phyloP scores from a whole-genome alignment of 2,888 invertebrate genomes.

The Thereva nobilitata region DNA sequence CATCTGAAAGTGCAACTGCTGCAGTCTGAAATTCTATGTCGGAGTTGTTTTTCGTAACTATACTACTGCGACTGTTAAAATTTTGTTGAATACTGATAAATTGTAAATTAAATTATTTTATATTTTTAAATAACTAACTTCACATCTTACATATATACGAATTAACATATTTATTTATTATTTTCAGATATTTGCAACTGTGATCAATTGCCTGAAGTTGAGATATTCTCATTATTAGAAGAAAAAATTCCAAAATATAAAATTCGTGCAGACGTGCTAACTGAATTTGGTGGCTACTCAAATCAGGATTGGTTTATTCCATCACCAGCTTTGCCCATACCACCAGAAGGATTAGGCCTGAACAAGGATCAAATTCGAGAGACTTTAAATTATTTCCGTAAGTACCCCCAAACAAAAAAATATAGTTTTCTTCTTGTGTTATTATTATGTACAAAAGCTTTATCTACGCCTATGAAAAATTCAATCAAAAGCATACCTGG shows the following conservation, averaged over 20 bases:
- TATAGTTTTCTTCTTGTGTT: constrained; percentile 10
- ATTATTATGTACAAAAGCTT: background rate
- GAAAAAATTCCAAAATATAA: constrained; percentile 95
- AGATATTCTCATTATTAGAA: constrained; percentile 91
- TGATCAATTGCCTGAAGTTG: constrained; percentile 92
- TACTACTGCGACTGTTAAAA: too few species aligned
- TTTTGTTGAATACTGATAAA: too few species aligned
- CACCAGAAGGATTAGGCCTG: constrained; percentile 75
- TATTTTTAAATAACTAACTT: too few species aligned
- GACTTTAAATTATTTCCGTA: constrained; percentile 96
- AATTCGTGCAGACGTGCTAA: constrained; percentile 90
- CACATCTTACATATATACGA: too few species aligned
- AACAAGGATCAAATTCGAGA: constrained; percentile 95
- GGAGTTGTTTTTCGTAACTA: too few species aligned
- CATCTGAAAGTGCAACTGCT: background rate
- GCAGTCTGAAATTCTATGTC: too few species aligned
- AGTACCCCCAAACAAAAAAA: constrained; percentile 66
- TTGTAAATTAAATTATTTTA: too few species aligned
- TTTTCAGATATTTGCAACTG: constrained; percentile 88
- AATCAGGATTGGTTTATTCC: constrained; percentile 86
- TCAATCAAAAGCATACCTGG: background rate
- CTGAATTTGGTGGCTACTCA: constrained; percentile 81
- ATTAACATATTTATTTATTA: background rate
- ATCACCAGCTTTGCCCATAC: constrained; percentile 78
- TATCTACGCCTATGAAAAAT: background rate